Evolutionary conservation across 2,888 invertebrate genomes (phyloP), one percentile per base, ranked within the genome.

Genomic region (Rhagonycha lutea): DNA sequence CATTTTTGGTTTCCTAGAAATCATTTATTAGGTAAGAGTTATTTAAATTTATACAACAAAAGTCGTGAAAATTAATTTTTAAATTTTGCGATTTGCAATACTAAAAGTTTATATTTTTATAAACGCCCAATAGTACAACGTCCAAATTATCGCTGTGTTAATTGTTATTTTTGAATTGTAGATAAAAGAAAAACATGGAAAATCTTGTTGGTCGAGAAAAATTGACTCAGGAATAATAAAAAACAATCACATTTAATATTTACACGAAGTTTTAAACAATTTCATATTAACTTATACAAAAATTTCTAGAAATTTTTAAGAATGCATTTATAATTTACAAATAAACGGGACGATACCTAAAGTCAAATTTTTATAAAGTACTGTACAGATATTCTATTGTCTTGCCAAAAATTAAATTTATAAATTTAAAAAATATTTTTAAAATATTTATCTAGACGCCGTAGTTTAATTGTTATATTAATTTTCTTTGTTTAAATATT

Each of bases 211-310:
- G 47, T 47, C n/a, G 47, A 47, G 47, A 47, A 65, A 74, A 77
- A 74, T 77, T 69, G 70, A 75, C 79, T 80, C 80, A 80, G 80
- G 80, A 77, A 80, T 73, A 70, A 71, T 74, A 68, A 72, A n/a
- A 76, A 76, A 77, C 80, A 80, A 80, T 80, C 80, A 80, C 63
- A 68, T 77, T 68, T 65, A 24, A 65, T 65, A 65, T 47, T 47
- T 47, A 47, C n/a, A 47, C 47, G 47, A 47, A 47, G 12, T 47
- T n/a, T 28, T 7, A n/a, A 47, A n/a, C n/a, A n/a, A 47, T 47
- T 47, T 47, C 47, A n/a, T n/a, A n/a, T 4, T 61, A 61, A 12
- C 12, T 7, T 65, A 47, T 69, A 14, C 29, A 68, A 32, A 68
- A 68, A 28, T 28, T 68, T 26, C 5, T 32, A 28, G 12, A 61